Base-by-base conservation (phyloP, 2,888 invertebrate genomes). In the Drosophila kuntzei region DNA sequence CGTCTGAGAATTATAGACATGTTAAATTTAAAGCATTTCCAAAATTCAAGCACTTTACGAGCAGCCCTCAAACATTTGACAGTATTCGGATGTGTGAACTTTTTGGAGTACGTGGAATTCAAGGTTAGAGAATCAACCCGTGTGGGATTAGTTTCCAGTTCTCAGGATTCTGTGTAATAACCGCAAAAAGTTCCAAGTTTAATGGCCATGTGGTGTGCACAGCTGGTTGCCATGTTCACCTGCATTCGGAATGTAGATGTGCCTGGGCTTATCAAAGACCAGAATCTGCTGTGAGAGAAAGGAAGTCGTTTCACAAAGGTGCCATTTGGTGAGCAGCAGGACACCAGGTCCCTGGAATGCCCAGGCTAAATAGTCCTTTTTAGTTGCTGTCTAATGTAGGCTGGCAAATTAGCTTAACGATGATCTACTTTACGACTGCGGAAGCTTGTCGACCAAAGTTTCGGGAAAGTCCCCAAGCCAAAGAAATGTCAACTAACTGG, bases 381-480 rank as follows among this genome's bases (percentile, higher is more conserved):
- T 39, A 36, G 57, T 22, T 47, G 41, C 46, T 50, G 29, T 44
- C 47, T 49, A 63, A 71, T 72, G 73, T 64, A 22, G 55, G 20
- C 61, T 32, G 53, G 25, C 29, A 76, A 76, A 76, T 76, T 80
- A 64, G 81, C 63, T 62, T 80, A 66, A 80, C 61, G 60, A 71
- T 60, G 60, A 66, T 76, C 51, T 70, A 76, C 54, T 73, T 73
- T 55, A 78, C 58, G 79, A 55, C 57, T 71, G 58, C 22, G 58
- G 47, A 29, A 60, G 20, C 59, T 29, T 34, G 76, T 39, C 34
- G 49, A 14, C 51, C 32, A 44, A 50, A 71, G 37, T 22, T 54
- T 63, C 8, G 8, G 20, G 44, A 3, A 34, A 41, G 37, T 46
- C 11, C 29, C 25, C 34, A 46, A 39, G 6, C 25, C 22, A 27